Evolutionary conservation across 35 echinoderm and acorn worm species (phyloP), one percentile per base, ranked within the genome.

Genomic region (Acanthaster planci): DNA sequence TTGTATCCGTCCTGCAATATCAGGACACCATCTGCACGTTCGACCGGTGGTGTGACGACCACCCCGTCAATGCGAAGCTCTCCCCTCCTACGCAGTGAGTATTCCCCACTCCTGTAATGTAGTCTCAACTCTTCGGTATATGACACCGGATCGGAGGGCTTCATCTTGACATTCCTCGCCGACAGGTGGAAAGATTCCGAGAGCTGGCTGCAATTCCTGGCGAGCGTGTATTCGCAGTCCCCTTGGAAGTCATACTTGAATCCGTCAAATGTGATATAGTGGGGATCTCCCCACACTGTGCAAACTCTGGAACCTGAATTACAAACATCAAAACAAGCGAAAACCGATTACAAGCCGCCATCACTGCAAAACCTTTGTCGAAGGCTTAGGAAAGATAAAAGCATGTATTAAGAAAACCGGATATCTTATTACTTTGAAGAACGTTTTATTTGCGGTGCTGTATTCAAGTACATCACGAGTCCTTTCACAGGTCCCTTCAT

Each of bases 191-290:
- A 93, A 52, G 60, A 8, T 8, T 64, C 39, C 21, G 37, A 40
- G 7, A 67, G 56, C 23, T 87, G 52, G 6, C 31, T 29, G 81
- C 93, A 95, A 76, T 92, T 85, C 76, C 75, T 91, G 16, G 91
- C 89, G 27, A 95, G 80, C 1, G 84, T 91, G 93, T 95, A 95
- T 7, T 92, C 85, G 42, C 89, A 92, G 26, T 88, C 89, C 38
- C 93, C 93, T 84, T 95, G 93, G 89, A 95, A 95, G 85, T 95
- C 67, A 53, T 78, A 95, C 52, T 87, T 91, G 1, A 55, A 44
- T 21, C 83, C 44, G 44, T 90, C 88, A 59, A 94, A 94, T 38
- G 93, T 91, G 6, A 90, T 14, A 55, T 92, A 92, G 82, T 95
- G 93, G 7, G 93, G 93, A 31, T 95, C 93, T 76, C 89, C 89